Evolutionary conservation across 2,113 vertebrate genomes (phyloP), one percentile per base, ranked within the genome.

Genomic region (Pseudopodoces humilis): DNA sequence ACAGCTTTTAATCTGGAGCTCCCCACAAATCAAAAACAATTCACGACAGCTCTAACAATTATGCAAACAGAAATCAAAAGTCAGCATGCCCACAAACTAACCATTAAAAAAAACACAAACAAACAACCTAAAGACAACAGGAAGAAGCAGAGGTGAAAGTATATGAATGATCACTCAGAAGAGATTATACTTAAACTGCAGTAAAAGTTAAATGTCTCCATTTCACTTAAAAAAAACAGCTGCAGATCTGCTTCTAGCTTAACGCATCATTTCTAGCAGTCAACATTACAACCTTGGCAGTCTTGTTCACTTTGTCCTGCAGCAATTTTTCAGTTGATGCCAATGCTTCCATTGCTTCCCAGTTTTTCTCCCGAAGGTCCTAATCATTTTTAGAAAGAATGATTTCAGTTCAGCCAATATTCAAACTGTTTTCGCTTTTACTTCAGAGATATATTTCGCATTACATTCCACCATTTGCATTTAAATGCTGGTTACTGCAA

Each of bases 361-460:
- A 99, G 99, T 99, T 99, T 99, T 99, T 99, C 99, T 99, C 98
- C 98, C 99, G 99, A 98, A 99, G 99, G 98, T 99, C 99, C 99
- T 99, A 99, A 99, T 99, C 98, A 98, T 99, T 99, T 99, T 99
- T 99, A 99, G 98, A 99, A 98, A 99, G 96, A 99, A 99, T 97
- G 97, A 98, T 98, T 98, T 99, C 98, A 99, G 99, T 99, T 99
- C 97, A 99, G 98, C 98, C 98, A 98, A 97, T 96, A 97, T 82
- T 98, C 86, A 98, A 98, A 98, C 83, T 91, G 90, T 94, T 96
- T 93, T 90, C 44, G 52, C 76, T 97, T 96, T 96, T 96, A 96
- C 87, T 90, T 98, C 96, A 98, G 95, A 97, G 90, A 93, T 76
- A 84, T 96, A 97, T 86, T 97, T 96, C 65, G 92, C 97, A 77